These are phyloP conservation scores for Cyrtonyx montezumae DNA, from an alignment of 2,113 vertebrate genomes.

Conservation along the genomic window DNA sequence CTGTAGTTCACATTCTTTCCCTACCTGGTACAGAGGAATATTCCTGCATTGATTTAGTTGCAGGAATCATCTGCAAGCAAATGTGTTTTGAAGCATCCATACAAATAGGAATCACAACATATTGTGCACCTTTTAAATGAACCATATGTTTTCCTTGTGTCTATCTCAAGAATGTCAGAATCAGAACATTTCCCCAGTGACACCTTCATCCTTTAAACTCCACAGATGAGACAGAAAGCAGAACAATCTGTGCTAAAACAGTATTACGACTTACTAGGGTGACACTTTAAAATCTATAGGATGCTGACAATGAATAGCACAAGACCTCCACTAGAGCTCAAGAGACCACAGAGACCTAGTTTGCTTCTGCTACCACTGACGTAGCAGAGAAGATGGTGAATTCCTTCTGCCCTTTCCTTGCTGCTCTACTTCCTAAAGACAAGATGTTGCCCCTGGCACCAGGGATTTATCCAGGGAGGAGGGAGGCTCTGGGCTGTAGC, in stretches of 20 bases:
- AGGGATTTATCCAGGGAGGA: not conserved
- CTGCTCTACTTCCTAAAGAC: not conserved
- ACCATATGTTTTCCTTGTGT: not conserved
- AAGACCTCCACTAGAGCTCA: not conserved
- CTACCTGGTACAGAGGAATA: not conserved
- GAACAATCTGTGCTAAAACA: slow-evolving; percentile 30
- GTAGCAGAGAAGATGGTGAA: not conserved
- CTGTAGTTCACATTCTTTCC: not conserved
- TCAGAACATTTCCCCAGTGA: slow-evolving; percentile 40
- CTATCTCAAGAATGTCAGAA: not conserved
- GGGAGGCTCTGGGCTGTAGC: not conserved
- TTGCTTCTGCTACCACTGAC: not conserved
- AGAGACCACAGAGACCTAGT: not conserved
- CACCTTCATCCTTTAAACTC: slow-evolving; percentile 49
- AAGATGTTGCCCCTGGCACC: not conserved
- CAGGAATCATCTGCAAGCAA: not conserved
- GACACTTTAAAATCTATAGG: slow-evolving; percentile 28
- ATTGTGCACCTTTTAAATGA: not conserved
- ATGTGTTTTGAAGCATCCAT: not conserved
- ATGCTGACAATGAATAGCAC: slow-evolving; percentile 1
- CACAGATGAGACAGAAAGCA: not conserved
- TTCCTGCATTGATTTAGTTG: not conserved
- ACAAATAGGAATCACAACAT: not conserved
- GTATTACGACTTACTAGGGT: slow-evolving; percentile 56
- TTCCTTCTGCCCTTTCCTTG: not conserved